These are phyloP conservation scores for Dexiosoma caninum DNA, from an alignment of 2,888 invertebrate species.

Conservation along the genomic window DNA sequence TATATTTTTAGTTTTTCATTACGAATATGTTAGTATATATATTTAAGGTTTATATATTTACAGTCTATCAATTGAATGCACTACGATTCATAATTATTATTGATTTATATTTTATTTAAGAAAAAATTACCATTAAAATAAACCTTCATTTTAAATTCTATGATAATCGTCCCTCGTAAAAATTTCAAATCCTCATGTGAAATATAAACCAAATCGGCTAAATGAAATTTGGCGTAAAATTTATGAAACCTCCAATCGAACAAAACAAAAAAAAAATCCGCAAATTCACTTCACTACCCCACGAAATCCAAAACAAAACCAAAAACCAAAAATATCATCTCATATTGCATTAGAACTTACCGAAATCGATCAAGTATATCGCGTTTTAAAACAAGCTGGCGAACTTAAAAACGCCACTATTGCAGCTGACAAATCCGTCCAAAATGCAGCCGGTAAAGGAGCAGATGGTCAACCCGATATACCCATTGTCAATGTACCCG, in stretches of 20 bases:
- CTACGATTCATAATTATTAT: background rate
- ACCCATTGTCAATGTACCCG: slow-evolving; percentile 77
- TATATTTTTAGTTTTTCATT: too few species aligned
- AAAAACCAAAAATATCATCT: slow-evolving; percentile 20
- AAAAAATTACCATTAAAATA: slow-evolving; percentile 27
- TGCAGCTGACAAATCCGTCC: slow-evolving; percentile 76
- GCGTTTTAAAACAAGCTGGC: slow-evolving; percentile 95
- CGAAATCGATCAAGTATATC: slow-evolving; percentile 94
- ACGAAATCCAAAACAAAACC: slow-evolving; percentile 24
- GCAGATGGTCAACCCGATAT: slow-evolving; percentile 70
- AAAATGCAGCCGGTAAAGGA: slow-evolving; percentile 63
- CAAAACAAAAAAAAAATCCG: slow-evolving; percentile 28
- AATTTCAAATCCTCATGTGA: slow-evolving; percentile 22
- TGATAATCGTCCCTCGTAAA: slow-evolving; percentile 35
- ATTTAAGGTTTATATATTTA: too few species aligned
- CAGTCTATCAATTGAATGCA: background rate
- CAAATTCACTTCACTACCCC: slow-evolving; percentile 42
- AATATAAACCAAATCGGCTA: slow-evolving; percentile 40
- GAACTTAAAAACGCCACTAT: slow-evolving; percentile 84
- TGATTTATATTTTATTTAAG: background rate
- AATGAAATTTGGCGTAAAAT: slow-evolving; percentile 43
- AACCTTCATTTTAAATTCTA: slow-evolving; percentile 49
- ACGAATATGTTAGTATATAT: too few species aligned
- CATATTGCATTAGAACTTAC: slow-evolving; percentile 74
- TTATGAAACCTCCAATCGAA: slow-evolving; percentile 22